Evolutionary conservation across 2,797 vertebrate species (phyloP), one percentile per base, ranked within the genome.

Genomic region (Meda fulgida): DNA sequence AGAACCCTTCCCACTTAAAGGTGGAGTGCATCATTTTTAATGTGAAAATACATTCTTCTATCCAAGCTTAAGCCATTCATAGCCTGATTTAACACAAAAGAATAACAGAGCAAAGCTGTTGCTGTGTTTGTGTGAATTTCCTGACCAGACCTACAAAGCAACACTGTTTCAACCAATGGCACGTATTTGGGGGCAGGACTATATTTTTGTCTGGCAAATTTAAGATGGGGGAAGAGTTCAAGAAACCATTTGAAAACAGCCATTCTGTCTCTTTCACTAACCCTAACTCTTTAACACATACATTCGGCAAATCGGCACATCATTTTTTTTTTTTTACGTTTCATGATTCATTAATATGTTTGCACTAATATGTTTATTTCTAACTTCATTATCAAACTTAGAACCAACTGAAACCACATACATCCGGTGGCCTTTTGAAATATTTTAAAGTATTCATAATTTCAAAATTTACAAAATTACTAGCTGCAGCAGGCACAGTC

Each of bases 1-100:
- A 48, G 67, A 81, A 81, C 38, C 66, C 60, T 65, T 51, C 48
- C 19, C 70, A 82, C 31, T 76, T 76, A 55, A 76, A 23, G 51
- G 51, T 58, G 31, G 36, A 58, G 21, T 55, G 73, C 14, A 23
- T 58, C 9, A 38, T 38, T 73, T 76, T 55, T 38, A n/a, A 38
- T 77, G 31, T 36, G 36, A 38, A 60, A 60, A 77, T 38, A 26
- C 34, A 18, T 60, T 77, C 1, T 78, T 63, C n/a, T 29, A 29
- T 29, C 36, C 38, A 46, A 58, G 55, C 38, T 46, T 29, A 26
- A 55, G 14, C 14, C n/a, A 63, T 43, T 78, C 9, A 29, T 60
- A 11, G 51, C 23, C 36, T 77, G 55, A n/a, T 8, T 21, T 60
- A 16, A n/a, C 55, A 40, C 23, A 21, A 63, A 78, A 5, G 23